These are phyloP conservation scores for Microcebus ravelobensis DNA, from an alignment of 2,113 vertebrate species.

Conservation along the genomic window DNA sequence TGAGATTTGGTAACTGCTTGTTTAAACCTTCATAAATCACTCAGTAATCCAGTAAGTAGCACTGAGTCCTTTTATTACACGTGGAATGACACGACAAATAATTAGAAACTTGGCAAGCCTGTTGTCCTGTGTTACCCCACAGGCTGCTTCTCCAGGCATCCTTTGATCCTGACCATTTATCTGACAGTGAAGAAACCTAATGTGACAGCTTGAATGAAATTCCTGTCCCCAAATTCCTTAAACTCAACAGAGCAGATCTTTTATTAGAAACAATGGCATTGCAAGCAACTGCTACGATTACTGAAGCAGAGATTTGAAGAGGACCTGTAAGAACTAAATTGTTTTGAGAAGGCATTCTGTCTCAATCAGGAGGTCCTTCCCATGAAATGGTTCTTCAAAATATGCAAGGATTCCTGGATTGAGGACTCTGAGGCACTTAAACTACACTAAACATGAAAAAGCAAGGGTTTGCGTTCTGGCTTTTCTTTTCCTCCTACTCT, in stretches of 20 bases:
- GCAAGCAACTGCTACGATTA: background rate
- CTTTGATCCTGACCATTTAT: constrained; percentile 56
- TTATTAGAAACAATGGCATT: background rate
- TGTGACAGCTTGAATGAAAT: constrained; percentile 20
- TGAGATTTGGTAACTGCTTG: background rate
- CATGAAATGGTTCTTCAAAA: background rate
- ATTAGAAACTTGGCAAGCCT: background rate
- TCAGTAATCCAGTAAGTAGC: background rate
- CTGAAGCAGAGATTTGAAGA: background rate
- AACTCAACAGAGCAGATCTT: constrained; percentile 1
- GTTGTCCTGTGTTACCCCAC: background rate
- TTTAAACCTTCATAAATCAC: background rate
- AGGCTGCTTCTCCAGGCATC: background rate
- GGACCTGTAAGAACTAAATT: background rate
- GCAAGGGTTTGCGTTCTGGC: background rate
- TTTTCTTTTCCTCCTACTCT: background rate
- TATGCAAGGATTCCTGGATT: background rate
- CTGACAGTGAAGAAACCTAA: constrained; percentile 32
- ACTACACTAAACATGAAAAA: background rate
- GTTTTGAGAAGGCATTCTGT: background rate
- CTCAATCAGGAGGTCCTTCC: background rate
- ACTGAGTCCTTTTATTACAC: background rate
- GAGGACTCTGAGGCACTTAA: background rate
- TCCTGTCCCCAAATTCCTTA: constrained; percentile 42
- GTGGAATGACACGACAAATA: background rate